Base-by-base conservation (phyloP, 1,140 invertebrate genomes). In the Cepaea nemoralis region DNA sequence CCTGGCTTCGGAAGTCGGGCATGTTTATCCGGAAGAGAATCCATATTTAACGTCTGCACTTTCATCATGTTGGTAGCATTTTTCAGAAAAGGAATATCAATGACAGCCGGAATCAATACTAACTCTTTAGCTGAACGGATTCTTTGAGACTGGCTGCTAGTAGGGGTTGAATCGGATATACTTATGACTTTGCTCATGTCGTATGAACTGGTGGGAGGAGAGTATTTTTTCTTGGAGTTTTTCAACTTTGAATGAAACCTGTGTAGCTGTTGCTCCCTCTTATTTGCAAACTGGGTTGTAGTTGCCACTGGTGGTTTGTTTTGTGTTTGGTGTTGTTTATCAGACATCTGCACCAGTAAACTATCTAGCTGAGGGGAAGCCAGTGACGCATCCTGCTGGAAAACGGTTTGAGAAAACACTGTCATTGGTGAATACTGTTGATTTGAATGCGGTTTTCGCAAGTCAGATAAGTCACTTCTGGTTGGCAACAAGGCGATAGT, bases 401-500 rank as follows among this genome's bases (percentile, higher is more conserved):
- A 69, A 33, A 12, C 12, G n/a, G 24, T 37, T 66, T 77, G 31
- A 8, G 55, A 37, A 77, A 5, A 35, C 39, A 35, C 55, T 50
- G 78, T 33, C 16, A 73, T 24, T 0, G 67, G 69, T 45, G 67
- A 70, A 55, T 71, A 80, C 45, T 73, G 42, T 31, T 55, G 71
- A 50, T 76, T 78, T 19, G 81, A 40, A 39, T 78, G 73, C 45
- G 73, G 74, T 42, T 71, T 76, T 22, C 71, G 83, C 10, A 45
- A 40, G 31, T 80, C 80, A 12, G 78, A 67, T 55, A 66, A 79
- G 12, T 84, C 59, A 67, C 40, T 82, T 63, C 45, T 81, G 27
- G 63, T 55, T 45, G 80, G 31, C 59, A 74, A 67, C 12, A 73
- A 73, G 24, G 55, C 79, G 14, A 70, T 37, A n/a, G 73, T 77